Evolutionary conservation across 1,140 invertebrate genomes (phyloP), one percentile per base, ranked within the genome.

Genomic region (Grapholita molesta): DNA sequence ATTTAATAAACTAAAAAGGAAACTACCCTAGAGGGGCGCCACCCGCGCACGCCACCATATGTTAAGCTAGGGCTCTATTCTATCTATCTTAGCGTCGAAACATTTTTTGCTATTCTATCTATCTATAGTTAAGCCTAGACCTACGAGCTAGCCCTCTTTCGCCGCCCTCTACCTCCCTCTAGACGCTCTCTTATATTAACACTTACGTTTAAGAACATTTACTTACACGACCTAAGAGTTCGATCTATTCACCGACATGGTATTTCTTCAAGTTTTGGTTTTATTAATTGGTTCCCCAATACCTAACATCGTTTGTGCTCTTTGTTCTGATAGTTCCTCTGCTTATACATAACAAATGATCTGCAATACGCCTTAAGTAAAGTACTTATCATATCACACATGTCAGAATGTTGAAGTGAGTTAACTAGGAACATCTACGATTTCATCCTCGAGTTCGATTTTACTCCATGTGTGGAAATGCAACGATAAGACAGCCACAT

Each of bases 1-100:
- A 90, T 89, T 86, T 86, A 91, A 88, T 88, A 91, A 90, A 91
- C 87, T 90, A 91, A 89, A 86, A 86, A 90, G 85, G 86, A 90
- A 86, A 85, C 86, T 91, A 91, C 78, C 80, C 88, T 90, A 89
- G 83, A 84, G 86, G 77, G 78, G 78, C 69, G 82, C 25, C 35
- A 48, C 68, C 73, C 73, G 66, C 78, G 66, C 81, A 66, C 86
- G 75, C 76, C 72, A 75, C 64, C 77, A 80, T 79, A 84, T 83
- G 84, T 82, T 88, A 88, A 81, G 76, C 88, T 90, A 90, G 74
- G 78, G 73, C 73, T 80, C 86, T 91, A 90, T 74, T 76, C 82
- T 85, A 84, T 73, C 78, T 88, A 90, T 76, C 89, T 91, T 90
- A 91, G 87, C 86, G 79, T 88, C 86, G 82, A 89, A 90, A 87